Evolutionary conservation across 2,797 vertebrate genomes (phyloP), one percentile per base, ranked within the genome.

Genomic region (Chelonia mydas): DNA sequence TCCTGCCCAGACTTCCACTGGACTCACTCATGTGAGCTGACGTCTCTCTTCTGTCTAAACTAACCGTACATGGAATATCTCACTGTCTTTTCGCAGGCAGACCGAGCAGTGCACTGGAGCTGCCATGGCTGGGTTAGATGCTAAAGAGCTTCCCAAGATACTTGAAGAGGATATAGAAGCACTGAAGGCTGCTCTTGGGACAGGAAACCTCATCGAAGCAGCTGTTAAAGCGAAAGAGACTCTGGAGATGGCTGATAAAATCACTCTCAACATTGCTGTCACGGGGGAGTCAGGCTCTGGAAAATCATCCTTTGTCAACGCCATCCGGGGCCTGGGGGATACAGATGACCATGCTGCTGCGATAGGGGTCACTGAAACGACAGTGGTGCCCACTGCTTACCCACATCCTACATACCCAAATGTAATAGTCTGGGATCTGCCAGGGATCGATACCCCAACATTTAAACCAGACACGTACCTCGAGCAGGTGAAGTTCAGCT

Each of bases 351-450:
- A n/a, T 6, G 83, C 92, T 61, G 90, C 97, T 21, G 17, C 16
- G 10, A 88, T 72, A 54, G n/a, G 92, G 2, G 81, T 57, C 23
- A 68, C 45, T 27, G 61, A 96, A 50, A 81, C 27, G 7, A 87
- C 25, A 8, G 87, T 8, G 11, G 1, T 7, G 1, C 25, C 72
- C 27, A 7, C 1, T 3, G 3, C 13, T 5, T 98, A 98, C 86
- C 31, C 53, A 5, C 96, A 98, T 74, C 98, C 97, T 12, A 57
- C 41, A 3, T 74, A 86, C 31, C 81, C 94, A 10, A 94, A 92
- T 7, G 84, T 98, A 2, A 93, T 4, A 4, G 1, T 98, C 0
- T 98, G 98, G 98, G 98, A 98, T 78, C 97, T 98, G 9, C 97
- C 98, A 68, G 98, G 97, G 2, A 89, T 96, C 5, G 97, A 98